Base-by-base conservation (phyloP, 2,888 invertebrate species). In the Alloplasta piceator region DNA sequence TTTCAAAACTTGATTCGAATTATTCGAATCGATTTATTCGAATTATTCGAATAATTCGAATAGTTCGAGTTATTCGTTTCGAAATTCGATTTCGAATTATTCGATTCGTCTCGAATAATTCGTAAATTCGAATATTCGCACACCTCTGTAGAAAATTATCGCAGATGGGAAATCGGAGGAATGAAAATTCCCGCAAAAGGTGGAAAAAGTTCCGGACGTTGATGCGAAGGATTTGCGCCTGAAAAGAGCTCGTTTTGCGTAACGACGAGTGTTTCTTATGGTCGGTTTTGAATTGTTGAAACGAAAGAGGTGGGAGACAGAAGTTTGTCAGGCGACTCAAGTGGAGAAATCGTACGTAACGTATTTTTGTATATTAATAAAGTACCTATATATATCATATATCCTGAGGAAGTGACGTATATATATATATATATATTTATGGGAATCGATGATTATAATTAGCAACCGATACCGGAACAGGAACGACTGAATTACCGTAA, bases 371-470 rank as follows among this genome's bases (percentile, higher is more conserved):
- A 48, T 26, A 55, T n/a, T 6, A 52, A 52, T 14, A 14, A 14
- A 12, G 12, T 12, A n/a, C 10, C 5, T 48, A 12, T 50, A 50
- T n/a, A 50, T 52, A 2, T 2, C 14, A 43, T 36, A 75, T 63
- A 61, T 58, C 75, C 68, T 89, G 86, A 90, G 91, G 90, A 91
- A 92, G 89, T 90, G 90, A 89, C 90, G 90, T 89, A 86, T 26
- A 26, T 26, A 26, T 26, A 3, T 26, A 26, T n/a, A n/a, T n/a
- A n/a, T n/a, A n/a, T n/a, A n/a, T n/a, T n/a, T n/a, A n/a, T 87
- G 78, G 84, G 77, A 89, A 91, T 91, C 91, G 90, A 92, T 92
- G 91, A 92, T 92, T 90, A 90, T 92, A 91, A 92, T 92, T 92
- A 91, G 89, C 86, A 88, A 79, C 87, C 91, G 91, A 92, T 92